Base-by-base conservation (phyloP, 2,797 vertebrate species). In the Eulemur coronatus region DNA sequence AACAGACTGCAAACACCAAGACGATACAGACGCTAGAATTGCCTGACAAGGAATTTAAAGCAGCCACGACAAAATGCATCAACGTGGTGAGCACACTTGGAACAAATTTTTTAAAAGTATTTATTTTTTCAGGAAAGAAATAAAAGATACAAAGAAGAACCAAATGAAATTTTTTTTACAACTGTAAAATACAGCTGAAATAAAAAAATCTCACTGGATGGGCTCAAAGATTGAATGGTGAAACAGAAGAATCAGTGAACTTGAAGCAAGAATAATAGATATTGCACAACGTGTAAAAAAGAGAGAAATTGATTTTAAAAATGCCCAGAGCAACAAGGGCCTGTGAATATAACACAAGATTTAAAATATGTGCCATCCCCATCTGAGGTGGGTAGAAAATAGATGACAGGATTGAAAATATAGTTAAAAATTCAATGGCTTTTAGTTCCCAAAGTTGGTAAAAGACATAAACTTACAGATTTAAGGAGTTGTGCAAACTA, bases 271-370 rank as follows among this genome's bases (percentile, higher is more conserved):
- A 70, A 79, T 38, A 61, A 28, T 11, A 80, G 30, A 18, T 50
- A 55, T 24, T 63, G 33, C 4, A 17, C 26, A 30, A 14, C 3
- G 46, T 0, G 0, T 28, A 61, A 61, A 55, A 43, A 24, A 38
- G 52, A 65, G 4, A 72, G 50, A 87, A 65, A 48, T 1, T 0
- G 24, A 52, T 24, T 17, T 15, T 26, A 65, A 35, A 35, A 52
- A 22, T 2, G 0, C 4, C 8, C 2, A 76, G 30, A 52, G 8
- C 11, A 48, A 9, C 7, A 38, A 9, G 10, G 28, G 41, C 43
- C 43, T 33, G 4, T 46, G 30, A n/a, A 24, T 35, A 52, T 35
- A 52, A 43, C 20, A 18, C 38, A 88, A 69, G 15, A 24, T 24
- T n/a, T 55, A 52, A 61, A 94, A 35, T 9, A 50, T 0, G 22